Percentiles rank a stretch among this genome's conserved stretches.
Evolutionary conservation across 2,888 invertebrate species (phyloP).

Genomic region (Chelonus formosanus): DNA sequence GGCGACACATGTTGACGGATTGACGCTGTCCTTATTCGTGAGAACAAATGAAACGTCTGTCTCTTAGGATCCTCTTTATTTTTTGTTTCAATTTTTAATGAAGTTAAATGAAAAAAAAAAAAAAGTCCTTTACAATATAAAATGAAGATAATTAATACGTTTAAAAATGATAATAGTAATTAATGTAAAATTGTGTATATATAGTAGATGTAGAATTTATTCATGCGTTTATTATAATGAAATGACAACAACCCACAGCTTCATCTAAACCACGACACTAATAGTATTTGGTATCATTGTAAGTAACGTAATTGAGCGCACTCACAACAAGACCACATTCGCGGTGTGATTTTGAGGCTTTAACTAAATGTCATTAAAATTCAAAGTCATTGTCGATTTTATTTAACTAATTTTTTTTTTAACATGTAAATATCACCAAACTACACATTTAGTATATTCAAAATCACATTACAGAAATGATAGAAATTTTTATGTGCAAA

Average conservation of each 20-base stretch:
- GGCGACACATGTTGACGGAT: slow-evolving; percentile 46
- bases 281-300: slow-evolving; percentile 60
- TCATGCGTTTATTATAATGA: slow-evolving; percentile 2
- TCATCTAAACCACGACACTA: slow-evolving; percentile 42
- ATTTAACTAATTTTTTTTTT: too few relatives aligned
- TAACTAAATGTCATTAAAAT: neutral
- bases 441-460: too few relatives aligned
- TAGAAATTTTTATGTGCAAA: neutral
- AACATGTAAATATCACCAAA: too few relatives aligned
- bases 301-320: slow-evolving; percentile 58
- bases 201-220: too few relatives aligned
- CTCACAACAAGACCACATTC: slow-evolving; percentile 42
- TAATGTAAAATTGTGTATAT: too few relatives aligned
- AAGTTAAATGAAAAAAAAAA: too few relatives aligned
- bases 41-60: too few relatives aligned
- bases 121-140: too few relatives aligned
- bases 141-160: too few relatives aligned
- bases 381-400: neutral
- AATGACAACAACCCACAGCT: slow-evolving; percentile 18
- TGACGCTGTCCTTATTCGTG: slow-evolving; percentile 15
- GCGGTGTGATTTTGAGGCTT: slow-evolving; percentile 30
- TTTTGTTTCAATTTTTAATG: too few relatives aligned
- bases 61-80: too few relatives aligned
- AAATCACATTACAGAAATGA: neutral
- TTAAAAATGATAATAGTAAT: too few relatives aligned